A percentile compares a stretch with the other conserved stretches of the same genome.
phyloP scores from a whole-genome alignment of 2,888 invertebrate genomes.

The Arge pagana region DNA sequence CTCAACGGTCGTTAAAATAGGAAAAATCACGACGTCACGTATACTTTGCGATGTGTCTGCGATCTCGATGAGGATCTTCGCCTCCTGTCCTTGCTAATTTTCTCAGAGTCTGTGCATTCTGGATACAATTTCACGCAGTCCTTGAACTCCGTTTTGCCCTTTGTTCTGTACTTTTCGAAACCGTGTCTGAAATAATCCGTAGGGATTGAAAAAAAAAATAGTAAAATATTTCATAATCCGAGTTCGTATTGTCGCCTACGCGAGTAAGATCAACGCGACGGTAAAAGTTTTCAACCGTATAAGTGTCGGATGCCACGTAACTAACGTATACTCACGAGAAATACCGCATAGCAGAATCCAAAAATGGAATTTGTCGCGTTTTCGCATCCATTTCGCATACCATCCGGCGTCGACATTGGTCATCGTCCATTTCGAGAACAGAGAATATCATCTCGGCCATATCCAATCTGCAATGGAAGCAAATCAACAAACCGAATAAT shows the following conservation, averaged over 20 bases:
- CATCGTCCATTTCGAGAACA: slow-evolving; percentile 27
- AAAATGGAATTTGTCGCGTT: slow-evolving; percentile 8
- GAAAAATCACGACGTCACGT: too few relatives aligned
- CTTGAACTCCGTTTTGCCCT: slow-evolving; percentile 5
- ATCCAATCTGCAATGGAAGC: slow-evolving; percentile 28
- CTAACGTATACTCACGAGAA: slow-evolving; percentile 16
- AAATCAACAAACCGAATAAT: too few relatives aligned
- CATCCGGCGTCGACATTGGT: slow-evolving; percentile 29
- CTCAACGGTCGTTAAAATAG: too few relatives aligned
- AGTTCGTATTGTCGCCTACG: not conserved
- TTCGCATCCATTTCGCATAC: slow-evolving; percentile 29
- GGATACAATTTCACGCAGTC: slow-evolving; percentile 17
- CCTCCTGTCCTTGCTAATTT: not conserved
- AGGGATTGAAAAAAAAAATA: not conserved
- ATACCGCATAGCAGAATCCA: slow-evolving; percentile 15
- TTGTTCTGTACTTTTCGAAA: slow-evolving; percentile 17
- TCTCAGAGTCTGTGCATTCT: slow-evolving; percentile 7
- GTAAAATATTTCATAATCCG: not conserved
- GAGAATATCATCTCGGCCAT: slow-evolving; percentile 29
- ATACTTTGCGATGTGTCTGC: too few relatives aligned
- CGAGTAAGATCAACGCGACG: not conserved
- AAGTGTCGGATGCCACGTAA: not conserved
- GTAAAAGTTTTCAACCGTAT: not conserved
- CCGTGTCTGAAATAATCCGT: slow-evolving; percentile 10
- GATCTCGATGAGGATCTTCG: too few relatives aligned